These are phyloP conservation scores for Catamblyrhynchus diadema DNA, from an alignment of 2,797 vertebrate species.

Conservation along the genomic window DNA sequence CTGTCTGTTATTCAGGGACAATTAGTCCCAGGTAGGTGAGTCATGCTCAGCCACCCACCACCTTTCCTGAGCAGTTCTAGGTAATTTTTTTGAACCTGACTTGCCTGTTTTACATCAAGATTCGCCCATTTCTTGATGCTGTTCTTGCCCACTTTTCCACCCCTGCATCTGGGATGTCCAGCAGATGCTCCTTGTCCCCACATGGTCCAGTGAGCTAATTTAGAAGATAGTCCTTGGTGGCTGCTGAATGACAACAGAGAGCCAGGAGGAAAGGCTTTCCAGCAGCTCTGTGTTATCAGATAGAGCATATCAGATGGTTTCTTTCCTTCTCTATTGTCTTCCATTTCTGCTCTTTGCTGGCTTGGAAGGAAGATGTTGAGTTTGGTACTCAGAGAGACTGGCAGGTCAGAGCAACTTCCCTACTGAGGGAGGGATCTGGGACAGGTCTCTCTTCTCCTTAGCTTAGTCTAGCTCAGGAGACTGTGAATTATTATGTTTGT, in stretches of 20 bases:
- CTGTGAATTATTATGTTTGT: constrained; percentile 25
- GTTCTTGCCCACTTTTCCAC: neutral
- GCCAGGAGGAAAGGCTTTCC: neutral
- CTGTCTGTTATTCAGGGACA: neutral
- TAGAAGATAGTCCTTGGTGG: neutral
- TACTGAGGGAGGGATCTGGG: neutral
- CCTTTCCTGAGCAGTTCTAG: neutral
- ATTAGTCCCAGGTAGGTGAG: neutral
- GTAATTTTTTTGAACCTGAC: neutral
- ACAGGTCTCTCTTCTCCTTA: neutral
- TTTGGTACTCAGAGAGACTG: neutral
- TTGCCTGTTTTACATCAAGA: neutral
- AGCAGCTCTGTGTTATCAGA: neutral
- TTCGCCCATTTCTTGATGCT: neutral
- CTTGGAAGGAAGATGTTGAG: neutral
- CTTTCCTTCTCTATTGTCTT: neutral
- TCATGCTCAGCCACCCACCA: neutral
- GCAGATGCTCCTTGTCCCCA: neutral
- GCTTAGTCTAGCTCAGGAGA: neutral
- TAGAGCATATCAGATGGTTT: neutral
- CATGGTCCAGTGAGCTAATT: neutral
- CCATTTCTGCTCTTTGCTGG: neutral
- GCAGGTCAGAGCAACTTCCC: neutral
- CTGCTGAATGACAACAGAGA: neutral
- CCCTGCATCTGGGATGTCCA: neutral